Conservation (phyloP, 2,113 vertebrate genomes). For the Pagrus major region DNA sequence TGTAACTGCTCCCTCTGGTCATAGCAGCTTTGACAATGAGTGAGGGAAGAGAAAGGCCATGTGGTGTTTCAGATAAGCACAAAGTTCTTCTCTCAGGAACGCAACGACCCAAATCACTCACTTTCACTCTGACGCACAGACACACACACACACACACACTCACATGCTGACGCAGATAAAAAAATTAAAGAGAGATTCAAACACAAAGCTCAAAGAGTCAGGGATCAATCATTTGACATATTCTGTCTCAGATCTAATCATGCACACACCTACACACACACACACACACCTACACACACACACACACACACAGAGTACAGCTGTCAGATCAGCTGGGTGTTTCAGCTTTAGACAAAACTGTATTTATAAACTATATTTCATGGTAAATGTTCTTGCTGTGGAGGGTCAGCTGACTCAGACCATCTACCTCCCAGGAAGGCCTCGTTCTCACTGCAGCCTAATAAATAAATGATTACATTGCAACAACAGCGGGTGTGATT, state of each 20-base stretch:
- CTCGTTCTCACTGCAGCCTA: neutral
- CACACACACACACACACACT: conserved; percentile 17
- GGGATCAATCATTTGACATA: conserved; percentile 5
- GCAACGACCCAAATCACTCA: conserved; percentile 45
- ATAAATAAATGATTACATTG: conserved; percentile 30
- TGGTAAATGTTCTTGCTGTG: neutral
- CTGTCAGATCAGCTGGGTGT: neutral
- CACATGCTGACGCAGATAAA: conserved; percentile 2
- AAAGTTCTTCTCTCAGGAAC: conserved; percentile 56
- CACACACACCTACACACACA: too few relatives aligned
- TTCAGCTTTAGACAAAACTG: neutral
- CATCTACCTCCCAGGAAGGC: conserved; percentile 6
- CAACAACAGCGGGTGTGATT: conserved; percentile 29
- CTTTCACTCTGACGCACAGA: neutral
- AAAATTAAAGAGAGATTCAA: neutral
- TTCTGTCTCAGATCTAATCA: neutral
- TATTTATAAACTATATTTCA: conserved; percentile 5
- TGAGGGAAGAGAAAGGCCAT: conserved; percentile 52
- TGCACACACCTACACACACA: neutral
- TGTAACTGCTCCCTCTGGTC: neutral
- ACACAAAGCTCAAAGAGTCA: neutral
- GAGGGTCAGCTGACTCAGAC: conserved; percentile 1
- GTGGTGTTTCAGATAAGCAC: conserved; percentile 70
- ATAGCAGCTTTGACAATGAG: conserved; percentile 44
- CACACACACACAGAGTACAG: conserved; percentile 1